phyloP scores from a whole-genome alignment of 1,140 invertebrate genomes.

The Calephelis virginiensis region DNA sequence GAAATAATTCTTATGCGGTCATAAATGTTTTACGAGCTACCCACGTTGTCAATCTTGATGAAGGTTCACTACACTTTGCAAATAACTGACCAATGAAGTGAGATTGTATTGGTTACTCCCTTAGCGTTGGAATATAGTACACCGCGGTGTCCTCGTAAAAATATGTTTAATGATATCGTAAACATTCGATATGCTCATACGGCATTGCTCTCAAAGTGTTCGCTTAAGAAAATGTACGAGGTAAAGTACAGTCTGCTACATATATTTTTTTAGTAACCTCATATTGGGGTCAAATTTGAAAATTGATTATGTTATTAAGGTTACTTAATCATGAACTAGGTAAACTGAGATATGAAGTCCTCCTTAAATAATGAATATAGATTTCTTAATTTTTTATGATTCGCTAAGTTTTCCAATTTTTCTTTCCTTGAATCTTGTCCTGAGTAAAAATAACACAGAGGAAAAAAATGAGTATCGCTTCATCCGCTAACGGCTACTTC shows the following conservation, averaged over 20 bases:
- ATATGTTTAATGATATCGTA: constrained; percentile 76
- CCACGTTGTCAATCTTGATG: constrained; percentile 61
- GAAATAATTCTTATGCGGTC: constrained; percentile 39
- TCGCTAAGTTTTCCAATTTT: no score
- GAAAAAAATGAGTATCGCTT: no score
- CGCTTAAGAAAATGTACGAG: constrained; percentile 44
- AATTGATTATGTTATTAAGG: no score
- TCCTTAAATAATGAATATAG: no score
- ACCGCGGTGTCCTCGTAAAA: constrained; percentile 71
- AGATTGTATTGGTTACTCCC: constrained; percentile 48
- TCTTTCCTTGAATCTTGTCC: no score
- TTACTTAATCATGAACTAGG: no score
- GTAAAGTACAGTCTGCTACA: not conserved
- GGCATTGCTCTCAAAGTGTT: constrained; percentile 54
- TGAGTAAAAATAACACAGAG: no score
- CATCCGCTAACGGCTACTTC: no score
- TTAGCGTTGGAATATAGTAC: constrained; percentile 59
- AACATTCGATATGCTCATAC: constrained; percentile 65
- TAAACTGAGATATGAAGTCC: no score
- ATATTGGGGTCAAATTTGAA: no score
- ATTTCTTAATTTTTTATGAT: no score
- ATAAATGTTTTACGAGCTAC: constrained; percentile 60
- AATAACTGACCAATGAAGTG: constrained; percentile 65
- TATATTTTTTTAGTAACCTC: no score
- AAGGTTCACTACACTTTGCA: constrained; percentile 44